phyloP scores from a whole-genome alignment of 2,888 invertebrate species.

The Gisinianus flammeolus region DNA sequence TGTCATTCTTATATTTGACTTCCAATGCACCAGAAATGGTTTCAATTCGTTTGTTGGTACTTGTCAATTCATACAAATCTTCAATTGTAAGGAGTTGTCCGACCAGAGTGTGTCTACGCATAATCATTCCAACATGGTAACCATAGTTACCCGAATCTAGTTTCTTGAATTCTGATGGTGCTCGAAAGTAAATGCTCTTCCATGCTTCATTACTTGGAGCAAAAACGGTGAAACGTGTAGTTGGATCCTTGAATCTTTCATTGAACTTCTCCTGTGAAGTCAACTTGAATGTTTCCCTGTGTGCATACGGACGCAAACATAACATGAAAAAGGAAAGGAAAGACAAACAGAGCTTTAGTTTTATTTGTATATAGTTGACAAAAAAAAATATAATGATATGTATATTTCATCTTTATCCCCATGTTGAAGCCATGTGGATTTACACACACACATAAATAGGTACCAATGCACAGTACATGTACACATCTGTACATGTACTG shows the following conservation, averaged over 20 bases:
- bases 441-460: neutral
- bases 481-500: neutral
- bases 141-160: constrained; percentile 80
- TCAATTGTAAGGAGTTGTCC: constrained; percentile 83
- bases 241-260: constrained; percentile 75
- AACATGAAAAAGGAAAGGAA: neutral
- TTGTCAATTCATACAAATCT: constrained; percentile 72
- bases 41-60: constrained; percentile 65
- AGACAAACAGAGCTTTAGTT: neutral
- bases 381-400: neutral
- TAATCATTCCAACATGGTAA: constrained; percentile 80
- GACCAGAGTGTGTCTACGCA: constrained; percentile 87
- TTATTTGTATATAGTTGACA: neutral
- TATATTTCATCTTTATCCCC: neutral
- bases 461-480: neutral
- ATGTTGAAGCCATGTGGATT: neutral
- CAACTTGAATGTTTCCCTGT: constrained; percentile 77
- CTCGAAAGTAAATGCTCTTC: constrained; percentile 71
- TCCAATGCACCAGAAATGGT: constrained; percentile 53
- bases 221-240: constrained; percentile 85
- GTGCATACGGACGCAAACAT: no score
- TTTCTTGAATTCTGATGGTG: constrained; percentile 83
- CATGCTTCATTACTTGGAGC: constrained; percentile 91
- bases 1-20: constrained; percentile 51
- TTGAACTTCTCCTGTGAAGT: constrained; percentile 80